Conservation (phyloP, 2,888 invertebrate species). For the Lepeophtheirus nordmannii region DNA sequence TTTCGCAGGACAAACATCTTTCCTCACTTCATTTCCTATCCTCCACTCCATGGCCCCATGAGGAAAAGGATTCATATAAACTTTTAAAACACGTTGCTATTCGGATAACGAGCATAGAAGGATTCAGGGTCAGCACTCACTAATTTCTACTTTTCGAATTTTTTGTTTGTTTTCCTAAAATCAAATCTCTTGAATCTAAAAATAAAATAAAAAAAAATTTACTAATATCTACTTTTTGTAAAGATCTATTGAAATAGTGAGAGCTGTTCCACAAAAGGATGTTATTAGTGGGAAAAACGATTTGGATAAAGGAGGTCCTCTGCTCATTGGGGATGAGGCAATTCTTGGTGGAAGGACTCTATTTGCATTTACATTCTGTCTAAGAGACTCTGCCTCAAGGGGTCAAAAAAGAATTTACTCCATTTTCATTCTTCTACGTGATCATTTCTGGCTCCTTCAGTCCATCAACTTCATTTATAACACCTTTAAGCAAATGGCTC, state of each 20-base stretch:
- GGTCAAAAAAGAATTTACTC: constrained; percentile 1
- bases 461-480: background rate
- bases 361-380: constrained; percentile 2
- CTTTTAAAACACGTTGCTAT: background rate
- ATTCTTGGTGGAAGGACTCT: background rate
- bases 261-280: background rate
- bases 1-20: background rate
- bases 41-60: background rate
- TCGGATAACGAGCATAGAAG: background rate
- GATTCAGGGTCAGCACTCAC: constrained; percentile 1
- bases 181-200: no score
- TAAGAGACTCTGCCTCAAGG: background rate
- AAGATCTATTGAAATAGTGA: background rate
- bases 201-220: no score
- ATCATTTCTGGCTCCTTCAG: background rate
- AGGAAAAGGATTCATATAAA: background rate
- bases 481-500: background rate
- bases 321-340: background rate
- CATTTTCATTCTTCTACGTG: background rate
- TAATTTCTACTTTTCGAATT: background rate
- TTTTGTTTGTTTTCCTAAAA: no score
- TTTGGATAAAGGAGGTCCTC: background rate
- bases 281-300: background rate
- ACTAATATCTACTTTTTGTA: no score
- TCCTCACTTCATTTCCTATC: background rate